Evolutionary conservation across 2,113 vertebrate species (phyloP).

Genomic region (Mus pahari): DNA sequence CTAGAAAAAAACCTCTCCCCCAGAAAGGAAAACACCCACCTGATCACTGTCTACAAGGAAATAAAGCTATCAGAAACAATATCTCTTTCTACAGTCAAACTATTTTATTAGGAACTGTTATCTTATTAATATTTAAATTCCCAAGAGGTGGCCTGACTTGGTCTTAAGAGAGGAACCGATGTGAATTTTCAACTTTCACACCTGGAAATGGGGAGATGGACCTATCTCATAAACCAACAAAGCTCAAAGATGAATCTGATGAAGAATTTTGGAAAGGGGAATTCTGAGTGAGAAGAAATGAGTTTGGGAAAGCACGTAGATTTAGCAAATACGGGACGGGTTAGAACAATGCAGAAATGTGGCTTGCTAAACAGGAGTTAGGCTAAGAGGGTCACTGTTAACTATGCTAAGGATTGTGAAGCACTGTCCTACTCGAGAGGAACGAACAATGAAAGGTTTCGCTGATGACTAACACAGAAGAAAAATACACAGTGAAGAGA

Average conservation of each 20-base stretch:
- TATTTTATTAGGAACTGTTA: neutral
- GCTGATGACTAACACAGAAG: neutral
- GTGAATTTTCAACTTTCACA: neutral
- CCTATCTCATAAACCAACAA: constrained; percentile 33
- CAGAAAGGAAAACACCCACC: neutral
- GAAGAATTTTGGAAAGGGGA: neutral
- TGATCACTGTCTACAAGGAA: neutral
- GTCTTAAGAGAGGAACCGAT: constrained; percentile 1
- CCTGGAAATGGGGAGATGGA: neutral
- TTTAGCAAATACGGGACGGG: neutral
- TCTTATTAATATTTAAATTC: constrained; percentile 43
- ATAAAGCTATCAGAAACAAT: neutral
- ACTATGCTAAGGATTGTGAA: neutral
- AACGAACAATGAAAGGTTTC: neutral
- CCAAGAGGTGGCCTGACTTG: neutral
- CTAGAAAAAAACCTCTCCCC: neutral
- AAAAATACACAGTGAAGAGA: neutral
- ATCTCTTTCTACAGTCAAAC: neutral
- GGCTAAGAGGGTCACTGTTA: neutral
- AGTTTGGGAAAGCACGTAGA: neutral
- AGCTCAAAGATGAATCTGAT: constrained; percentile 6
- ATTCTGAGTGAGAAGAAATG: neutral
- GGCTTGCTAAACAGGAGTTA: neutral
- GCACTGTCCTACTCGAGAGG: neutral
- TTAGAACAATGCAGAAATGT: neutral